phyloP scores from a whole-genome alignment of 1,140 invertebrate species.

The Sminthurides bifidus region DNA sequence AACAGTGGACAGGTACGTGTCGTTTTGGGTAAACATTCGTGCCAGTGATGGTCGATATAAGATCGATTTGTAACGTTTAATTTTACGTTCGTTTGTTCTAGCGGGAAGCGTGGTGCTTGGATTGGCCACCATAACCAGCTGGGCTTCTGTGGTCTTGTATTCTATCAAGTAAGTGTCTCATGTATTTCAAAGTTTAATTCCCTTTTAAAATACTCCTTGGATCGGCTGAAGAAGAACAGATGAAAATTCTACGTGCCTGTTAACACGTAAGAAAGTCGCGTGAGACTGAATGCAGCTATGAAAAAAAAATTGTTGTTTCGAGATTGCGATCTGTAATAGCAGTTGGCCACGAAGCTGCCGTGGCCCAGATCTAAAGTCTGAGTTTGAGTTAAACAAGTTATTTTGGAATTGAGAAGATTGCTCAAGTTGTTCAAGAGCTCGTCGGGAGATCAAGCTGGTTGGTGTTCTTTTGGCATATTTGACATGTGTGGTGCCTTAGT shows the following conservation, averaged over 20 bases:
- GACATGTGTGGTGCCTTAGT: no score
- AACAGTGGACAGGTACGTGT: background rate
- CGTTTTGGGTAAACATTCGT: background rate
- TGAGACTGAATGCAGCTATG: no score
- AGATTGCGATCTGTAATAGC: no score
- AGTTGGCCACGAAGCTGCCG: no score
- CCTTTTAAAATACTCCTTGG: background rate
- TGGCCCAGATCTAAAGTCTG: no score
- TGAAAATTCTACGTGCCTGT: background rate
- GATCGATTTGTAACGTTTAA: background rate
- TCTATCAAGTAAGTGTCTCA: conserved; percentile 4
- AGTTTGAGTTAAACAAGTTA: no score
- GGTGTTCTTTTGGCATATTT: no score
- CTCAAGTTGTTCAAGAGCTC: no score
- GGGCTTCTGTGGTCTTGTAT: background rate
- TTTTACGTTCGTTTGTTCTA: background rate
- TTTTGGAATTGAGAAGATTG: no score
- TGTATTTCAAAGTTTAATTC: background rate
- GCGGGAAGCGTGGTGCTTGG: background rate
- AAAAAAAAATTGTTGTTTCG: no score
- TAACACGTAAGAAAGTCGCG: no score
- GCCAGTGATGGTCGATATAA: background rate
- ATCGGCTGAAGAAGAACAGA: background rate
- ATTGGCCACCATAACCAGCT: background rate
- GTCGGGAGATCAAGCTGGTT: no score